Conservation (phyloP, 1,140 invertebrate genomes). For the Dolichoris vasculosae region DNA sequence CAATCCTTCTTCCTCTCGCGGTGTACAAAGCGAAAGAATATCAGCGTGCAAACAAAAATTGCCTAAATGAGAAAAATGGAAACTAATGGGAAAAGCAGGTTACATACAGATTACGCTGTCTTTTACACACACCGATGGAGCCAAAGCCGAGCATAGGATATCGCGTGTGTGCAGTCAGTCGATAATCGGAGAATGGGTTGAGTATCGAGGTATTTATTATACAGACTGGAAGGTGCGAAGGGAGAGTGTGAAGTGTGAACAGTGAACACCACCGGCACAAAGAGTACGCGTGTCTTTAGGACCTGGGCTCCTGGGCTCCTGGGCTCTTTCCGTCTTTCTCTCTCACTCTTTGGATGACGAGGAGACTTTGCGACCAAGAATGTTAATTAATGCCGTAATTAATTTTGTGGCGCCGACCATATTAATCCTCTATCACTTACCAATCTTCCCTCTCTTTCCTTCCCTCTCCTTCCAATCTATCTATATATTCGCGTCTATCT, state of each 20-base stretch:
- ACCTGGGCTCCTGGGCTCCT: background rate
- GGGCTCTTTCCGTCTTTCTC: background rate
- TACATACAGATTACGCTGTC: too few relatives aligned
- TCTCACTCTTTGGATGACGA: background rate
- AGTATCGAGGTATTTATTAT: background rate
- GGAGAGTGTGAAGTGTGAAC: background rate
- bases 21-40: background rate
- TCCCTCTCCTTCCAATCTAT: background rate
- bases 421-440: conserved; percentile 55
- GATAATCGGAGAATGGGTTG: background rate
- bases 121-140: background rate
- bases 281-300: background rate
- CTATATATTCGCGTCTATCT: background rate
- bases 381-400: conserved; percentile 69
- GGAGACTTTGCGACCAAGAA: conserved; percentile 64
- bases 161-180: background rate
- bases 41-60: background rate
- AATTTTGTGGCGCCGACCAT: conserved; percentile 62
- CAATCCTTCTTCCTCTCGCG: too few relatives aligned
- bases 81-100: too few relatives aligned
- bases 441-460: background rate
- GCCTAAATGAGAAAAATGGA: background rate
- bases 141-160: too few relatives aligned
- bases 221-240: background rate
- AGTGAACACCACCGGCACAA: background rate